Base-by-base conservation (phyloP, 2,888 invertebrate species). In the Aricia artaxerxes region DNA sequence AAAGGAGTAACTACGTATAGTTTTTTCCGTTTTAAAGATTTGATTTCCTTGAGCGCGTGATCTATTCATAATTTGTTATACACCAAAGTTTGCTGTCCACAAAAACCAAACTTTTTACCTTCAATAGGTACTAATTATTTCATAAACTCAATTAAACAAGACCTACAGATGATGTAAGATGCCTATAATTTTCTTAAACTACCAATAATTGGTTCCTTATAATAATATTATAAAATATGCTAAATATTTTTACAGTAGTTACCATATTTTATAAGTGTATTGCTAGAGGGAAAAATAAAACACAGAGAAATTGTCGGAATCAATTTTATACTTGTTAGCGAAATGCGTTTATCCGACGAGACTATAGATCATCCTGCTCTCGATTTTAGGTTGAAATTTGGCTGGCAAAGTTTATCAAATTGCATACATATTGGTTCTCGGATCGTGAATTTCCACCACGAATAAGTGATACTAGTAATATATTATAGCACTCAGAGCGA, bases 401-500 rank as follows among this genome's bases (percentile, higher is more conserved):
- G 7, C 57, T 76, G 76, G 76, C 76, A 76, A 35, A 31, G 16
- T 76, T n/a, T 57, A 76, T 76, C 57, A 53, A 78, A 61, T 69
- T 73, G 60, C 38, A 78, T 60, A 73, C 73, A 73, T 73, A 69
- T 78, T 60, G 61, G 73, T 78, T 31, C 57, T 60, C 5, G 60
- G 60, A 73, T 78, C 78, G 78, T 78, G 61, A 78, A 78, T 76
- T 82, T 81, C 80, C 81, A 79, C 79, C 79, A 79, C 80, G 83
- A 84, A 86, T 89, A 88, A 91, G 85, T 88, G 90, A 89, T 91
- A 88, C 82, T 81, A 81, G 85, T 83, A 85, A 89, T 90, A 91
- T 86, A 83, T 91, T 86, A 86, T 83, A 85, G 84, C 85, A 85
- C 82, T 85, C 86, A 88, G 89, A 88, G 86, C 88, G 90, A 89